Base-by-base conservation (phyloP, 2,888 invertebrate species). In the Liodrosophila aerea region DNA sequence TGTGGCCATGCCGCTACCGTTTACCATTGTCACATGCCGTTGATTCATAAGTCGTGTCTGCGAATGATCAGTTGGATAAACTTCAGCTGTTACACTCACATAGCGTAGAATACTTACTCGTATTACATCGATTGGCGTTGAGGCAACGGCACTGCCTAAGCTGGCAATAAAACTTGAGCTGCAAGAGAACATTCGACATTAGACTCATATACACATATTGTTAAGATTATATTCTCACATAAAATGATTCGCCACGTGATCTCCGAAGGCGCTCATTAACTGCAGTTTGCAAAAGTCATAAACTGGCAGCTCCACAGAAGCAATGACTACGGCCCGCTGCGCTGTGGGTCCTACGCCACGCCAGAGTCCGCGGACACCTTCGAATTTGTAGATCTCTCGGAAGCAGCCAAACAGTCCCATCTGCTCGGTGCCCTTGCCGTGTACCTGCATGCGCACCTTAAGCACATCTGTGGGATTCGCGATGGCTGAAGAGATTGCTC, bases 41-140 rank as follows among this genome's bases (percentile, higher is more conserved):
- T 98, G 98, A 91, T 97, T 97, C 98, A 98, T 98, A 78, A 98
- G 90, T 69, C 98, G 93, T 45, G 98, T 98, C 97, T 97, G 91
- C 36, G 0, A 8, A n/a, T 12, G 31, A 29, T 4, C 4, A 9
- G 4, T 12, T 41, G n/a, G n/a, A n/a, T 13, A 13, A 4, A 11
- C 4, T 27, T 33, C 7, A n/a, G 8, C 7, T 1, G 1, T n/a
- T 2, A 4, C 8, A 7, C 0, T 1, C 2, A 1, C 1, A 12
- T 13, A 22, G 22, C 22, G 22, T 2, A 5, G 22, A 22, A 1
- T 3, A 66, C 93, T 92, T 89, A 97, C 97, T 91, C 97, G 92
- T 62, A 98, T 93, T 63, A 98, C 98, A 91, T 98, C 98, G 56
- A 98, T 94, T 27, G 98, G 98, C 54, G 97, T 98, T 58, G 97